Base-by-base conservation (phyloP, 37 sponge, comb jelly and placozoan species). In the Aphrocallistes beatrix region DNA sequence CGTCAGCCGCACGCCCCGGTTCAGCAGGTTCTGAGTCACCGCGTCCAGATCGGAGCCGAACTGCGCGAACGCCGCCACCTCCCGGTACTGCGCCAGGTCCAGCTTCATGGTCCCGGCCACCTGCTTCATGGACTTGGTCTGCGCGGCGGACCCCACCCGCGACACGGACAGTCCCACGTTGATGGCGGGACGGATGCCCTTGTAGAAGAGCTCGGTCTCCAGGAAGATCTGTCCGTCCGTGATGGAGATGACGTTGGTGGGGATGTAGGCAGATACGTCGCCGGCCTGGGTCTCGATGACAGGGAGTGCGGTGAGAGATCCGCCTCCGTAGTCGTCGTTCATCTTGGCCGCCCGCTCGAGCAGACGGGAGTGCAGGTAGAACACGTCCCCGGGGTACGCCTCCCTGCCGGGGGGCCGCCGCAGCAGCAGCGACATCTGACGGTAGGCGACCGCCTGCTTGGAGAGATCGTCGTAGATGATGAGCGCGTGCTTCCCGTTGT, bases 271-370 rank as follows among this genome's bases (percentile, higher is more conserved):
- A 36, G 98, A 97, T 83, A 97, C 98, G 83, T 97, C 98, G 19
- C 98, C 98, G 81, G 98, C 98, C 90, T 97, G 99, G 0, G 99
- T 97, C 91, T 97, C 99, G 89, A 97, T 97, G 85, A 97, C 91
- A 23, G 99, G 99, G 0, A 97, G 90, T 9, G 99, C 99, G 83
- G 99, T 97, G 60, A 97, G 90, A 39, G 99, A 97, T 32, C 99
- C 99, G 19, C 99, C 99, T 0, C 99, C 99, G 82, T 95, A 93
- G 84, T 91, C 90, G 38, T 94, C 94, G 39, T 89, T 94, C 99
- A 97, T 97, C 89, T 97, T 97, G 84, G 99, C 99, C 32, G 99
- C 99, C 86, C 99, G 90, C 90, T 97, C 99, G 81, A 97, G 88
- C 23, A 97, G 92, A 50, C 99, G 89, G 36, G 99, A 97, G 87